Evolutionary conservation across 2,797 vertebrate genomes (phyloP).

Genomic region (Oreochromis mossambicus): DNA sequence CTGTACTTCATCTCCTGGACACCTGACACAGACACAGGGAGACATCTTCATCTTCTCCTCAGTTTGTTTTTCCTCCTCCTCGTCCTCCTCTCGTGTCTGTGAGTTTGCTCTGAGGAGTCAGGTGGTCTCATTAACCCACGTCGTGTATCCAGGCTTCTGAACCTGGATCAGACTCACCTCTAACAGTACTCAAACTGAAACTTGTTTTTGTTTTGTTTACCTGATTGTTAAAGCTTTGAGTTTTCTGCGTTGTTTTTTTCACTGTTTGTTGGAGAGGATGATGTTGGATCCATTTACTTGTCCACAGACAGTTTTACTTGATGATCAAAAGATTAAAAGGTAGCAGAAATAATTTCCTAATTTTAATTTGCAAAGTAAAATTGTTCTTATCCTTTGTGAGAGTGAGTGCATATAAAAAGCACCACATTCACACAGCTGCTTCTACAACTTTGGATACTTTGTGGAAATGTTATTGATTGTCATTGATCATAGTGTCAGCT

Average conservation of each 20-base stretch:
- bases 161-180: neutral
- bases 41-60: neutral
- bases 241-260: neutral
- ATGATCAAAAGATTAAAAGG: neutral
- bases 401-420: neutral
- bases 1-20: neutral
- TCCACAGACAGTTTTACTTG: neutral
- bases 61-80: neutral
- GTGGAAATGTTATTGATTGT: no score
- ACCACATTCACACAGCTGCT: neutral
- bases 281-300: neutral
- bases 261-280: neutral
- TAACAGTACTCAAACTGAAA: neutral
- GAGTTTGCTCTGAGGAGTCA: neutral
- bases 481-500: neutral
- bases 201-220: neutral
- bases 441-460: neutral
- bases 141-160: neutral
- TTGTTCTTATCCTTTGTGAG: neutral
- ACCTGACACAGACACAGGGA: neutral
- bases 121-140: neutral
- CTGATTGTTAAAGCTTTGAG: neutral
- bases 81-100: neutral
- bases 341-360: neutral
- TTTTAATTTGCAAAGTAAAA: neutral